Base-by-base conservation (phyloP, 2,113 vertebrate species). In the Reinhardtius hippoglossoides region DNA sequence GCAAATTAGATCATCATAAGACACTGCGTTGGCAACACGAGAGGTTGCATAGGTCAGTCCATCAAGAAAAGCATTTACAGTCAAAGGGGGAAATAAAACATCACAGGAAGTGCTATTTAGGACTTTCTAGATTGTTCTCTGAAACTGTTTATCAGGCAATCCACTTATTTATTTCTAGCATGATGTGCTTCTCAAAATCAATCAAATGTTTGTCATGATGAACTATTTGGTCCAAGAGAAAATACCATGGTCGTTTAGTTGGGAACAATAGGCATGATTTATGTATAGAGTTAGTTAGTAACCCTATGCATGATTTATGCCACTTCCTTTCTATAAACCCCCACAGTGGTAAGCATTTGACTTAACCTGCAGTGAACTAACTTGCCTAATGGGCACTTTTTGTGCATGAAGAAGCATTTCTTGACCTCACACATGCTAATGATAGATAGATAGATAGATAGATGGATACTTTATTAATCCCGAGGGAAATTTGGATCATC, bases 231-330 rank as follows among this genome's bases (percentile, higher is more conserved):
- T 2, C 14, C 67, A 5, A 58, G 24, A 15, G 65, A 1, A 48
- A 67, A 52, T 26, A 40, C 27, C 37, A 42, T 44, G 6, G 18
- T 50, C 3, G 9, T 31, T 55, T 55, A 21, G 12, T 13, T 16
- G 13, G 23, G 23, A 5, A 57, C 13, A 57, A 15, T 35, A 7
- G 26, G 57, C 23, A 12, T 23, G 13, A 40, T 18, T 20, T 54
- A 54, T 50, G 46, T 18, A 62, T 50, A 16, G 6, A 6, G 5
- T 24, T 54, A 59, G 80, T 55, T 67, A n/a, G 64, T 31, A 71
- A 67, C 56, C 35, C 3, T 40, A 46, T 87, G 61, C 71, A 82
- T 83, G 7, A 86, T 64, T 76, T 13, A 82, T 72, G 68, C 37
- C 20, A 68, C 54, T 70, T 63, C 9, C 61, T 67, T 60, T 7